Evolutionary conservation across 2,797 vertebrate species (phyloP).

Genomic region (Falco peregrinus): DNA sequence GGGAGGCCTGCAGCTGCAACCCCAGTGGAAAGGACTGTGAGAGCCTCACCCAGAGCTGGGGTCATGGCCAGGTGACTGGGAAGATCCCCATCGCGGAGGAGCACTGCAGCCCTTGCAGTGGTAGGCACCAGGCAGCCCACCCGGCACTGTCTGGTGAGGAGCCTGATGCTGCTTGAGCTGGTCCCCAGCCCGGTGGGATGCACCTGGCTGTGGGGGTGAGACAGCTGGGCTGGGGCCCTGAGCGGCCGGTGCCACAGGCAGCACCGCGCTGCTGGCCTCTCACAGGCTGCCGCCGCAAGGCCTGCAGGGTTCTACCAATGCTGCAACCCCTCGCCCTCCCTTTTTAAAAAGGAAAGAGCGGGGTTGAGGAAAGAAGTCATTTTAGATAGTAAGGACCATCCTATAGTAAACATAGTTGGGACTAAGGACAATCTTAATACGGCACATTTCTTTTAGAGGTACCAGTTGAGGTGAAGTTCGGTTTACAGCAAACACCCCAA

Average conservation of each 20-base stretch:
- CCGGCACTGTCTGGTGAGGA: not conserved
- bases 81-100: rapidly evolving
- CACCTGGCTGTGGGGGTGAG: rapidly evolving
- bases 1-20: not conserved
- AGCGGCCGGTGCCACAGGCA: not conserved
- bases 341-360: not conserved
- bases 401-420: not conserved
- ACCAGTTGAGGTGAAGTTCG: not conserved
- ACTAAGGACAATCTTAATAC: not conserved
- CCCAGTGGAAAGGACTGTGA: not conserved
- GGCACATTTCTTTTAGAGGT: not conserved
- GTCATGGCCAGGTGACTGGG: not conserved
- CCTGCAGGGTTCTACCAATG: not conserved
- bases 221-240: not conserved
- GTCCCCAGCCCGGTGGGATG: not conserved
- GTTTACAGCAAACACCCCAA: not conserved
- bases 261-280: not conserved
- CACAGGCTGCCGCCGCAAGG: rapidly evolving
- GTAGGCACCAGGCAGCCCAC: not conserved
- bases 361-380: not conserved
- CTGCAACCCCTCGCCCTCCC: not conserved
- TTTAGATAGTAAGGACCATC: not conserved
- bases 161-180: not conserved
- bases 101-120: not conserved
- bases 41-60: not conserved